Base-by-base conservation (phyloP, 2,888 invertebrate species). In the Dromius quadrimaculatus region DNA sequence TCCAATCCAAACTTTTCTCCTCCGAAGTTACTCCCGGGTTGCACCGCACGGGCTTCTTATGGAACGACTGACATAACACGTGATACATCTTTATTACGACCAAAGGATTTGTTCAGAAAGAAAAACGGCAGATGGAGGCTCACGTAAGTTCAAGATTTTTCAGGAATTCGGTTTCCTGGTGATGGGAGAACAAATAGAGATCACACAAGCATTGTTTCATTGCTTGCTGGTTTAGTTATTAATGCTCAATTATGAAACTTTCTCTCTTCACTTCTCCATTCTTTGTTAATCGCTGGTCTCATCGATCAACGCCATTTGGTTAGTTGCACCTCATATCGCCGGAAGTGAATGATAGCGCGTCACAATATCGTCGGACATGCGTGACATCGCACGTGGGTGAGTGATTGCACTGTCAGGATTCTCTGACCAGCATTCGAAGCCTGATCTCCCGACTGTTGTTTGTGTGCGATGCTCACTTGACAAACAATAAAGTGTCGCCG, bases 261-360 rank as follows among this genome's bases (percentile, higher is more conserved):
- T n/a, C n/a, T n/a, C n/a, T n/a, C n/a, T n/a, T n/a, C n/a, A n/a
- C 28, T 8, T 28, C 28, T 5, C 4, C 28, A 28, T n/a, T 38
- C 38, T 38, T 2, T 38, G 6, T 4, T 59, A 54, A 54, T 54
- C 50, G 36, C 19, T 13, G 9, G 8, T 9, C 4, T 20, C 66
- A 66, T 66, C 66, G 54, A 66, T 66, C 66, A 66, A 54, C 36
- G 66, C 22, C 66, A 54, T 23, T 66, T 57, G 54, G 66, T 66
- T 38, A 66, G 66, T 66, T 66, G 66, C 66, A 66, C 66, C 50
- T 66, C 66, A 66, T 54, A 66, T 66, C 54, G 23, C 41, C 66
- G 66, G 66, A 54, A 66, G 41, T 66, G 66, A 66, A 36, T 66
- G 66, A 66, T 66, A 54, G 66, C 66, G 54, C 66, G 66, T 66